Base-by-base conservation (phyloP, 2,113 vertebrate genomes). In the Clarias magur region DNA sequence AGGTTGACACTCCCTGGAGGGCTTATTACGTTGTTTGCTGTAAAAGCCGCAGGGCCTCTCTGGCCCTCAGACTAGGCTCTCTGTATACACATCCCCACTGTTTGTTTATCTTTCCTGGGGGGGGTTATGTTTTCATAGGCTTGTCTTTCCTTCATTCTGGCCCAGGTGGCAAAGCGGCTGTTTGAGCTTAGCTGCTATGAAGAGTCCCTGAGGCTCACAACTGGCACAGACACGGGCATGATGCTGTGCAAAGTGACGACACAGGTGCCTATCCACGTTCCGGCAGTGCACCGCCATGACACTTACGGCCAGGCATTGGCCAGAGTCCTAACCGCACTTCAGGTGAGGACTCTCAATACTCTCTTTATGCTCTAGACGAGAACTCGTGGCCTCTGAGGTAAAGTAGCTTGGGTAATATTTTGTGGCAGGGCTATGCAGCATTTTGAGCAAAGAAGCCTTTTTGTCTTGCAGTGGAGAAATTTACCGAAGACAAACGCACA, bases 201-300 rank as follows among this genome's bases (percentile, higher is more conserved):
- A 93, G 95, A 99, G 82, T 99, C 98, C 56, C 91, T 98, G 91
- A 97, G 97, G 73, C 97, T 98, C 85, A 99, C 97, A 13, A 96
- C 96, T 81, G 98, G 98, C 62, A 94, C 97, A 76, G 98, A 97
- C 38, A 98, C 98, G 97, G 95, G 90, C 57, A 95, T 91, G 90
- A 96, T 99, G 97, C 90, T 99, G 92, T 96, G 95, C 91, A 93
- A 92, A 84, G 97, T 99, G 90, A 95, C 96, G 94, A 96, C 95
- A 87, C 97, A 98, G 92, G 94, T 99, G 63, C 97, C 98, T 63
- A 54, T 93, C 67, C 90, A 88, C 1, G 96, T 96, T 38, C 92
- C 99, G 56, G 97, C 97, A 12, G 96, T 98, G 91, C 98, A 99
- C 92, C 99, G 97, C 91, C 97, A 98, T 78, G 97, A 99, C 93